Conservation (phyloP, 2,888 invertebrate species). For the Macroteleia sp. region DNA sequence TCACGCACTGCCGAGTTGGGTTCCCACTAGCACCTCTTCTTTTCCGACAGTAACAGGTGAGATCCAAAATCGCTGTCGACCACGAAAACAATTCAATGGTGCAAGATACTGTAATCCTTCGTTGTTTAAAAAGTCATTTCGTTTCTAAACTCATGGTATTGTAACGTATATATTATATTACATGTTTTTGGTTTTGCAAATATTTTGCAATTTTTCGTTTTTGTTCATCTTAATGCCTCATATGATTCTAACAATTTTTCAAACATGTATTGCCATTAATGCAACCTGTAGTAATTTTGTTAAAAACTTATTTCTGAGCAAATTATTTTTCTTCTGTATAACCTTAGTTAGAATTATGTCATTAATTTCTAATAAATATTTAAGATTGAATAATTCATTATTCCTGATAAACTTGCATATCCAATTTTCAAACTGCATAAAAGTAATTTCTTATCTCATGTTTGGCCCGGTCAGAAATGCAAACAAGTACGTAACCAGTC, state of each 20-base stretch:
- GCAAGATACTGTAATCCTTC: not conserved
- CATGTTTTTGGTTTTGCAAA: too few relatives aligned
- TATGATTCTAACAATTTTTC: too few relatives aligned
- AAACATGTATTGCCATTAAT: too few relatives aligned
- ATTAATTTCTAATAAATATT: too few relatives aligned
- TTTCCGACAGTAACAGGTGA: slow-evolving; percentile 53
- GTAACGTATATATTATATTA: too few relatives aligned
- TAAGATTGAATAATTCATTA: too few relatives aligned
- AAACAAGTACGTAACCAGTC: slow-evolving; percentile 44
- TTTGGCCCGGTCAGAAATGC: slow-evolving; percentile 25
- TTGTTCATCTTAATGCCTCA: too few relatives aligned
- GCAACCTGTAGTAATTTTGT: too few relatives aligned
- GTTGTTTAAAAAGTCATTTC: slow-evolving; percentile 4
- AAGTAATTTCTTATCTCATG: slow-evolving; percentile 21
- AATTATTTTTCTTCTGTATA: too few relatives aligned
- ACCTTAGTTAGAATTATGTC: too few relatives aligned
- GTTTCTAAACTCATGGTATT: not conserved
- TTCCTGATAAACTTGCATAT: not conserved
- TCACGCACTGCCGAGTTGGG: slow-evolving; percentile 74
- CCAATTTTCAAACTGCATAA: not conserved
- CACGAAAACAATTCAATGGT: slow-evolving; percentile 16
- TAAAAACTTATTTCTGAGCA: too few relatives aligned
- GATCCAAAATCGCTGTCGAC: slow-evolving; percentile 30
- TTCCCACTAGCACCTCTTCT: slow-evolving; percentile 60
- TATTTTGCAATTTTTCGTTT: too few relatives aligned